These are phyloP conservation scores for Promerops cafer DNA, from an alignment of 2,113 vertebrate genomes.

Conservation along the genomic window DNA sequence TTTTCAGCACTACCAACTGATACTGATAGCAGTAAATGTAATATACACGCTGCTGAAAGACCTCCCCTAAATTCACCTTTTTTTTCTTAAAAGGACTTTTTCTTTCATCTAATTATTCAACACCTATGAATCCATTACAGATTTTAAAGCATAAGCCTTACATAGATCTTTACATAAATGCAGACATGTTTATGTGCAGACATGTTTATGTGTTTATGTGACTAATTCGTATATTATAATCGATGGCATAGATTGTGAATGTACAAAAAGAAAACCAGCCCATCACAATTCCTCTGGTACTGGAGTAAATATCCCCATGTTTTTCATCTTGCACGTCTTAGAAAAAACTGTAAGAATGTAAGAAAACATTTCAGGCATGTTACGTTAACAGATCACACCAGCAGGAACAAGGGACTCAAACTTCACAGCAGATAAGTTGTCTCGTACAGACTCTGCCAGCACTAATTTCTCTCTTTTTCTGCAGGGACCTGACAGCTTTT, in stretches of 20 bases:
- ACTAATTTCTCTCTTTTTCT: constrained; percentile 6
- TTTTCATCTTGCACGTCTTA: not conserved
- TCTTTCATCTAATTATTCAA: not conserved
- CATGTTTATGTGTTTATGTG: not conserved
- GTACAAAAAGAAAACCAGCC: not conserved
- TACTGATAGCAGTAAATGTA: not conserved
- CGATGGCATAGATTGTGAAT: rapidly evolving
- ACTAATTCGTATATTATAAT: not conserved
- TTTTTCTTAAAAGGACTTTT: not conserved
- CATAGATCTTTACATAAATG: not conserved
- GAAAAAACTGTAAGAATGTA: constrained; percentile 14
- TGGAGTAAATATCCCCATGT: not conserved
- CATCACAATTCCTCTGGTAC: not conserved
- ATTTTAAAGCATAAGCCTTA: not conserved
- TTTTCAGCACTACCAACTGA: not conserved
- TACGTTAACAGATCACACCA: constrained; percentile 41
- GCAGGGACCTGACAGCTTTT: constrained; percentile 13
- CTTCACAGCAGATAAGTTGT: constrained; percentile 14
- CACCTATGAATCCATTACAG: not conserved
- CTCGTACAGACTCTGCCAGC: not conserved
- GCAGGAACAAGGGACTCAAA: constrained; percentile 22
- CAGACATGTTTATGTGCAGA: not conserved
- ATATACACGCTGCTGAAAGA: not conserved
- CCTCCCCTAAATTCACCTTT: not conserved
- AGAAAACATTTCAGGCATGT: constrained; percentile 42